Evolutionary conservation across 2,888 invertebrate genomes (phyloP).

Genomic region (Girardia tigrina): DNA sequence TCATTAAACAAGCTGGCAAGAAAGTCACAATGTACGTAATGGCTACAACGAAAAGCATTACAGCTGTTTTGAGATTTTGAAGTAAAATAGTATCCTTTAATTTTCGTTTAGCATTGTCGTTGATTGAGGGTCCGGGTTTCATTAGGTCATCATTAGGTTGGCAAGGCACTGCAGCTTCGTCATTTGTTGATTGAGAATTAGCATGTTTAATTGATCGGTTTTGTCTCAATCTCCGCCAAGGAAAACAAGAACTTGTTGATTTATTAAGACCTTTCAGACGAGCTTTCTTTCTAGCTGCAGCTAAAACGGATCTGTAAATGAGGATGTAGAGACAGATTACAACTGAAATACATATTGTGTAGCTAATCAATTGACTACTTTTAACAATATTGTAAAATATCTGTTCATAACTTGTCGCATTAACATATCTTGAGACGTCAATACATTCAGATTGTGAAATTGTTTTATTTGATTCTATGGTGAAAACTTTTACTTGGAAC

Average conservation of each 20-base stretch:
- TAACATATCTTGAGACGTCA: not conserved
- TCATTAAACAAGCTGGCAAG: conserved; percentile 45
- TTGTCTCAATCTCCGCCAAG: not conserved
- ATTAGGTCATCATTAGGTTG: not conserved
- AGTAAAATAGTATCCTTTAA: conserved; percentile 38
- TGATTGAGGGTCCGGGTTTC: not conserved
- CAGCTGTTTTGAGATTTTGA: conserved; percentile 46
- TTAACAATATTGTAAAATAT: conserved; percentile 18
- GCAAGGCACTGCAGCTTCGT: not conserved
- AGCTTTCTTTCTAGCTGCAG: not conserved
- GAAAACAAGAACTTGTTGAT: not conserved
- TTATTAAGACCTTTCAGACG: not conserved
- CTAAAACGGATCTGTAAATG: conserved; percentile 24
- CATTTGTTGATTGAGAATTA: not conserved
- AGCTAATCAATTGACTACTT: conserved; percentile 17
- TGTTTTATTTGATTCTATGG: not conserved
- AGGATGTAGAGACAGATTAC: conserved; percentile 30
- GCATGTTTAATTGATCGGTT: not conserved
- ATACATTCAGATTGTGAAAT: conserved; percentile 21
- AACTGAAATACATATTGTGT: conserved; percentile 18
- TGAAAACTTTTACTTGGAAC: not conserved
- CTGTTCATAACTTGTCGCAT: not conserved
- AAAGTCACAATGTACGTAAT: conserved; percentile 46
- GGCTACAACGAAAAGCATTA: conserved; percentile 48
- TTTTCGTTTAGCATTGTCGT: conserved; percentile 17